Base-by-base conservation (phyloP, 1,140 invertebrate species). In the Leptopilina boulardi region DNA sequence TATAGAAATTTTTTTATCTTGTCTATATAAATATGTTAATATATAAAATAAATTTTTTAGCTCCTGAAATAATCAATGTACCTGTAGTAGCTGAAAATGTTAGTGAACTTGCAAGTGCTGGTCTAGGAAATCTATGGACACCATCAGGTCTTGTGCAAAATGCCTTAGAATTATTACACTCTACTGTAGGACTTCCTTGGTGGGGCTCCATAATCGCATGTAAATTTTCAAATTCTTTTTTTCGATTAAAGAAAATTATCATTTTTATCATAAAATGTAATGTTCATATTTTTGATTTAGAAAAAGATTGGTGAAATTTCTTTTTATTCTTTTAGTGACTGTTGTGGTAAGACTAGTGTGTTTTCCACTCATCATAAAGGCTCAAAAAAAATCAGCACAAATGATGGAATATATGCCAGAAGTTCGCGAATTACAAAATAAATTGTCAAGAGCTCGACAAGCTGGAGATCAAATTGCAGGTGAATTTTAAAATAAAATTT, bases 391-490 rank as follows among this genome's bases (percentile, higher is more conserved):
- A 91, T 91, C 93, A 3, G 95, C 94, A 8, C 92, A 93, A 80
- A 94, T 98, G 94, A 93, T 94, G 80, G 97, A 97, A 84, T 91
- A 96, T 85, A 90, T 98, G 91, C 97, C 97, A 10, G 93, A 96
- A 88, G 92, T 98, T 84, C 94, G 96, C 87, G 87, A 92, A 30
- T 82, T 98, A 0, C 97, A 98, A 86, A 70, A 93, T 38, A 96
- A 96, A 91, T 94, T 98, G 92, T 94, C 94, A 9, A 94, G 97
- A 84, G 97, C 98, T 0, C 91, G 97, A 80, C 93, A 94, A 81
- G 91, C 90, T 70, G 97, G 97, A 21, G 96, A 99, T 91, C 91
- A 93, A n/a, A 85, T 97, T 4, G 95, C 97, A 91, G 92, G 94
- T 95, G 82, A 75, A 11, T 44, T 72, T 8, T 42, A 21, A 73